Conservation (phyloP, 2,113 vertebrate genomes). For the Crotalus viridis region DNA sequence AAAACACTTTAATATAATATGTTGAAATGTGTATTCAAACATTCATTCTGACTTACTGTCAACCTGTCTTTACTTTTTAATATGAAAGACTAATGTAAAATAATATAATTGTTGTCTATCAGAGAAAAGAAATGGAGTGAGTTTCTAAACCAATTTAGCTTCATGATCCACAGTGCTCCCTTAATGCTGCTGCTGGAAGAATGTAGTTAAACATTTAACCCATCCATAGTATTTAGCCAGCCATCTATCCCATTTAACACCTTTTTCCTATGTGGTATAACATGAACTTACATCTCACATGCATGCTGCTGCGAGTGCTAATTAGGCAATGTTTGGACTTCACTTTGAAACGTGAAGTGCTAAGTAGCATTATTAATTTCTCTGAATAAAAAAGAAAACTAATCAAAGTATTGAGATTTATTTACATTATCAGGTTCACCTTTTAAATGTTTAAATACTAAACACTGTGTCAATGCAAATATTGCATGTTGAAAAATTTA, state of each 20-base stretch:
- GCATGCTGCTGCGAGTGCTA: constrained; percentile 13
- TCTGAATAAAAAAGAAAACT: constrained; percentile 8
- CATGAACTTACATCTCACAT: background rate
- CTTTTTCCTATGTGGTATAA: background rate
- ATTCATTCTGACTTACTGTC: background rate
- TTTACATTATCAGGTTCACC: background rate
- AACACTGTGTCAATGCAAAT: background rate
- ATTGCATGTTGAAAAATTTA: constrained; percentile 3
- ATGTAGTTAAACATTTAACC: background rate
- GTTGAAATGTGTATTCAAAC: background rate
- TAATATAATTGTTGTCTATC: background rate
- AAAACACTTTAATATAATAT: background rate
- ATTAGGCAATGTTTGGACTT: constrained; percentile 22
- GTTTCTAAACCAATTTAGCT: background rate
- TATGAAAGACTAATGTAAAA: background rate
- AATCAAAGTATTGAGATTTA: constrained; percentile 8
- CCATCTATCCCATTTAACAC: constrained; percentile 20
- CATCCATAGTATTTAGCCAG: background rate
- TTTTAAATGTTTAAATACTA: background rate
- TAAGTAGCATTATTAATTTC: constrained; percentile 19
- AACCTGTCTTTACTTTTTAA: background rate
- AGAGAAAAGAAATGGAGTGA: background rate
- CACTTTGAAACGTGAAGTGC: constrained; percentile 12
- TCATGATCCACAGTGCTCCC: background rate
- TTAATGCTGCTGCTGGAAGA: background rate